Conservation (phyloP, 2,113 vertebrate genomes). For the Corydoras maculifer region DNA sequence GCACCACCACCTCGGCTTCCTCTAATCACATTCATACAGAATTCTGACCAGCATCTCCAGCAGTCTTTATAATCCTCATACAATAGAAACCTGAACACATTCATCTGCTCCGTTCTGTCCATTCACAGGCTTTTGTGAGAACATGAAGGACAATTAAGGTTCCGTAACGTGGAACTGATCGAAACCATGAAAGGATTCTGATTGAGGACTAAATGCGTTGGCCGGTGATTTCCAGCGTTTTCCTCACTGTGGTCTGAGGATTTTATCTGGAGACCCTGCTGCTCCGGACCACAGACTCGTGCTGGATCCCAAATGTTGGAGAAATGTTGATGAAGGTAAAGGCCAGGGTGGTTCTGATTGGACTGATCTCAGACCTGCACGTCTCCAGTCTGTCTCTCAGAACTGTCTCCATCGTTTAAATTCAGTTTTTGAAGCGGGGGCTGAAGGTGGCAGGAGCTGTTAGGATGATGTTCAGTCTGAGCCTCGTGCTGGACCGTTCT, state of each 20-base stretch:
- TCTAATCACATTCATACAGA: not conserved
- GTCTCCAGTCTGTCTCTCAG: too few species aligned
- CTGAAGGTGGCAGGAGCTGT: too few species aligned
- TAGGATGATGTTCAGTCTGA: too few species aligned
- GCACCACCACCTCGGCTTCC: too few species aligned
- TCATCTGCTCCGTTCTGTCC: conserved; percentile 12
- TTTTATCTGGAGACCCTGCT: not conserved
- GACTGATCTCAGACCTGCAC: too few species aligned
- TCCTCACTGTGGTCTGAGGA: not conserved
- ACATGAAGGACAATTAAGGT: conserved; percentile 36
- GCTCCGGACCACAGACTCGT: not conserved
- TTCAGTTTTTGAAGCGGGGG: too few species aligned
- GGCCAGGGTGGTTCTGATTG: too few species aligned
- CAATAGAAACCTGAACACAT: conserved; percentile 27
- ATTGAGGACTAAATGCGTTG: conserved; percentile 30
- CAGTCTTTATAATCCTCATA: conserved; percentile 11
- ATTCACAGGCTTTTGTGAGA: conserved; percentile 37
- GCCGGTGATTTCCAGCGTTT: conserved; percentile 6
- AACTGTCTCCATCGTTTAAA: too few species aligned
- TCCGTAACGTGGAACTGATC: conserved; percentile 34
- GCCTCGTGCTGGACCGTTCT: too few species aligned
- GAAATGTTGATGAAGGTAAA: too few species aligned
- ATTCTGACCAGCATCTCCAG: not conserved
- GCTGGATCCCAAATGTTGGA: not conserved
- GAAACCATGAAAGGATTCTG: conserved; percentile 37